A percentile compares a stretch with the other conserved stretches of the same genome.
These are phyloP conservation scores for Acromyrmex heyeri DNA, from an alignment of 1,140 invertebrate genomes.

Conservation along the genomic window DNA sequence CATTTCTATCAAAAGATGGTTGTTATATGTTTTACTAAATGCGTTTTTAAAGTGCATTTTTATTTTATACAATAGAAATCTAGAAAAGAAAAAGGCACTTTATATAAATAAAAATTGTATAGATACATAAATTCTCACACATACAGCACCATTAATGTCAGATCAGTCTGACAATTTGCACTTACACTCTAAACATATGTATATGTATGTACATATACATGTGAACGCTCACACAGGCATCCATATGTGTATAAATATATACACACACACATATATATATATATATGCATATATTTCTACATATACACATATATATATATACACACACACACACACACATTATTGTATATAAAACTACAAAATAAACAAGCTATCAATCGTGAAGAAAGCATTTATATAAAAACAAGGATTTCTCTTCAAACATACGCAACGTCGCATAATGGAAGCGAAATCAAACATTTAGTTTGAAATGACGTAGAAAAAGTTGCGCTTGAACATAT, in stretches of 20 bases:
- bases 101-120: constrained; percentile 34
- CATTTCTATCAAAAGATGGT: background rate
- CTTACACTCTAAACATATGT: background rate
- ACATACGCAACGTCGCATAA: background rate
- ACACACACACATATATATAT: no score
- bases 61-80: background rate
- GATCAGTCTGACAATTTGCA: constrained; percentile 33
- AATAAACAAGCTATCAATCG: constrained; percentile 50
- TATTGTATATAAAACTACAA: background rate
- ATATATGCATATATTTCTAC: no score
- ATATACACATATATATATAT: no score
- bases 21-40: background rate
- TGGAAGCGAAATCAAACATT: constrained; percentile 57
- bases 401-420: constrained; percentile 48
- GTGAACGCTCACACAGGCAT: background rate
- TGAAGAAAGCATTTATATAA: constrained; percentile 39
- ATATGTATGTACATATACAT: background rate
- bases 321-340: background rate
- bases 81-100: constrained; percentile 22
- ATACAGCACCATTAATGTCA: constrained; percentile 44
- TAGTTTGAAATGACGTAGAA: constrained; percentile 58
- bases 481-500: constrained; percentile 70
- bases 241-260: background rate
- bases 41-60: constrained; percentile 21
- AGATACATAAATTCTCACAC: constrained; percentile 33